Percentiles rank a stretch among this genome's conserved stretches.
Evolutionary conservation across 1,140 invertebrate species (phyloP).

Genomic region (Parapsyche elsis): DNA sequence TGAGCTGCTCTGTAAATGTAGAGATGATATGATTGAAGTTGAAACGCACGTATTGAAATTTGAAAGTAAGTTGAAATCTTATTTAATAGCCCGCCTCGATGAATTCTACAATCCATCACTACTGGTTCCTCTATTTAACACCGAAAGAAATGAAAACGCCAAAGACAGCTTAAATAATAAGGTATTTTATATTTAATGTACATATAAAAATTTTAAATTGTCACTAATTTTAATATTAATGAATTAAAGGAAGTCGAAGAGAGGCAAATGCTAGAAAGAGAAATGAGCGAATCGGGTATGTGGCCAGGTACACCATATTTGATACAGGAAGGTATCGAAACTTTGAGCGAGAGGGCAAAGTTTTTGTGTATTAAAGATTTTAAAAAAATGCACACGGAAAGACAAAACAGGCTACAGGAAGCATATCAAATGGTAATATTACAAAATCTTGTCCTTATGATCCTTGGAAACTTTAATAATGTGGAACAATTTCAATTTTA

Average conservation of each 20-base stretch:
- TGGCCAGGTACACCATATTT: slow-evolving; percentile 65
- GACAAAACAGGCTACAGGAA: slow-evolving; percentile 63
- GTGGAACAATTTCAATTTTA: slow-evolving; percentile 56
- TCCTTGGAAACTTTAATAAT: slow-evolving; percentile 11
- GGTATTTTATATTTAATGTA: slow-evolving; percentile 55
- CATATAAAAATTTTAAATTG: neutral
- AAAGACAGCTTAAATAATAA: slow-evolving; percentile 64
- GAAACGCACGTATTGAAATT: slow-evolving; percentile 62
- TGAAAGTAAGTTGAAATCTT: slow-evolving; percentile 62
- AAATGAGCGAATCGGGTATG: slow-evolving; percentile 63
- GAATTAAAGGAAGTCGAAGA: slow-evolving; percentile 49
- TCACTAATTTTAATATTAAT: neutral
- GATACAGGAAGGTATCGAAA: slow-evolving; percentile 62
- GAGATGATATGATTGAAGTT: slow-evolving; percentile 61
- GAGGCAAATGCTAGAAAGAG: slow-evolving; percentile 63
- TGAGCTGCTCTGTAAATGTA: slow-evolving; percentile 62
- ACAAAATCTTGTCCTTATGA: neutral
- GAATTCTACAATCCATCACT: slow-evolving; percentile 61
- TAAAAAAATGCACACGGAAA: slow-evolving; percentile 60
- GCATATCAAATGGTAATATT: slow-evolving; percentile 62
- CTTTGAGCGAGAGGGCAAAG: slow-evolving; percentile 57
- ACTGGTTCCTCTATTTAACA: slow-evolving; percentile 63
- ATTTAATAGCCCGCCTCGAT: slow-evolving; percentile 58
- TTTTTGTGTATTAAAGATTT: slow-evolving; percentile 65
- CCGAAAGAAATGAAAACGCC: slow-evolving; percentile 65